These are phyloP conservation scores for Charadrius vociferus DNA, from an alignment of 2,113 vertebrate species.

Conservation along the genomic window DNA sequence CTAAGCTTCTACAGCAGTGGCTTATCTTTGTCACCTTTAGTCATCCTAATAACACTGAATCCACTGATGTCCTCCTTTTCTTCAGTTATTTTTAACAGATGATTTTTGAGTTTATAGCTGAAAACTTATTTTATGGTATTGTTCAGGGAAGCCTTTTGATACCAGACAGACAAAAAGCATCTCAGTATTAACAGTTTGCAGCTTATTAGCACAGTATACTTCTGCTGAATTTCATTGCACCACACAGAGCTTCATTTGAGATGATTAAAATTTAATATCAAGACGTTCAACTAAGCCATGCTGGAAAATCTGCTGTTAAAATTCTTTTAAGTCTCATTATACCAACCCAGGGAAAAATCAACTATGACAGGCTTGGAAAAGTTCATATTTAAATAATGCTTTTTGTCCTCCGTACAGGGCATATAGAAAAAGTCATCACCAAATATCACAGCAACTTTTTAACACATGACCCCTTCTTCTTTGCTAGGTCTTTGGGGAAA, in stretches of 20 bases:
- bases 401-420: background rate
- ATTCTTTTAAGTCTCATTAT: conserved; percentile 29
- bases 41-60: background rate
- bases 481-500: background rate
- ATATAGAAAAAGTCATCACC: background rate
- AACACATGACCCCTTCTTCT: background rate
- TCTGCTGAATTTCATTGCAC: background rate
- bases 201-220: background rate
- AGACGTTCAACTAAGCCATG: background rate
- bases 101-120: background rate
- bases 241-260: background rate
- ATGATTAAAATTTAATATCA: conserved; percentile 44
- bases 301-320: conserved; percentile 27
- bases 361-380: conserved; percentile 14
- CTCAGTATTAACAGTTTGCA: conserved; percentile 2
- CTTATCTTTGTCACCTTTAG: background rate
- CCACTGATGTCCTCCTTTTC: background rate
- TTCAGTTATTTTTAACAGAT: conserved; percentile 19
- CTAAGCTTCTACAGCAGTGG: background rate
- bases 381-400: conserved; percentile 27
- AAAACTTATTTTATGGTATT: background rate
- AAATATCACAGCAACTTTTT: conserved; percentile 17
- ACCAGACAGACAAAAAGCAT: background rate
- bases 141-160: background rate
- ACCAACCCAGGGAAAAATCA: conserved; percentile 35